A percentile compares a stretch with the other conserved stretches of the same genome.
Evolutionary conservation across 2,113 vertebrate genomes (phyloP).

Genomic region (Phasianus colchicus): DNA sequence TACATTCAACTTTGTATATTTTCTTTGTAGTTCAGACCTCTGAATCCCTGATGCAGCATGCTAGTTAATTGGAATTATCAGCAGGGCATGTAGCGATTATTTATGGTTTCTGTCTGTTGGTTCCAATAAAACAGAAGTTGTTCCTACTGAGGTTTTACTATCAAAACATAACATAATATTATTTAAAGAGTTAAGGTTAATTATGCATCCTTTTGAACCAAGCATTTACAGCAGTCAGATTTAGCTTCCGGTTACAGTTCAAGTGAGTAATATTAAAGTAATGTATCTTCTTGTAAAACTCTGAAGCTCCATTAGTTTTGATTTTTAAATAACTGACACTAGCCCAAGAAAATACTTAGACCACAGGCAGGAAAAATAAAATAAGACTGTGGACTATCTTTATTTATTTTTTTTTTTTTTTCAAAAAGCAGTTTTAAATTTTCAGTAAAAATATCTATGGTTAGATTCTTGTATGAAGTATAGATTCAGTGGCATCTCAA

Average conservation of each 20-base stretch:
- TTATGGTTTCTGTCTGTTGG: constrained; percentile 58
- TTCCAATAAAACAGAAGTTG: constrained; percentile 50
- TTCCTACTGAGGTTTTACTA: constrained; percentile 40
- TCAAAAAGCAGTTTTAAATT: neutral
- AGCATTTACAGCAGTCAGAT: neutral
- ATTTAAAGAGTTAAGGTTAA: constrained; percentile 23
- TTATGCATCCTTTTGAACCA: constrained; percentile 47
- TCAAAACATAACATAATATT: constrained; percentile 46
- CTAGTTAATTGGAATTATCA: constrained; percentile 51
- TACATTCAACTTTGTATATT: neutral
- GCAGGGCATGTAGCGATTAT: constrained; percentile 54
- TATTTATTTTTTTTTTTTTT: neutral
- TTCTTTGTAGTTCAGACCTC: neutral
- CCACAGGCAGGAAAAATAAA: neutral
- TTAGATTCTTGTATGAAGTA: neutral
- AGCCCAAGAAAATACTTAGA: neutral
- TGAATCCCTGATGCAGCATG: neutral
- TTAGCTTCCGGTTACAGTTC: neutral
- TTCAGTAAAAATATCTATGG: neutral
- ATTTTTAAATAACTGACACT: neutral
- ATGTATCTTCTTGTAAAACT: neutral
- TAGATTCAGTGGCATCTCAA: neutral
- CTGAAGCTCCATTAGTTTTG: neutral
- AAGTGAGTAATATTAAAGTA: neutral
- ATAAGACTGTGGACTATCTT: neutral